Percentiles rank a stretch among this genome's conserved stretches.
phyloP scores from a whole-genome alignment of 2,888 invertebrate genomes.

The Acanthosepion pharaonis region DNA sequence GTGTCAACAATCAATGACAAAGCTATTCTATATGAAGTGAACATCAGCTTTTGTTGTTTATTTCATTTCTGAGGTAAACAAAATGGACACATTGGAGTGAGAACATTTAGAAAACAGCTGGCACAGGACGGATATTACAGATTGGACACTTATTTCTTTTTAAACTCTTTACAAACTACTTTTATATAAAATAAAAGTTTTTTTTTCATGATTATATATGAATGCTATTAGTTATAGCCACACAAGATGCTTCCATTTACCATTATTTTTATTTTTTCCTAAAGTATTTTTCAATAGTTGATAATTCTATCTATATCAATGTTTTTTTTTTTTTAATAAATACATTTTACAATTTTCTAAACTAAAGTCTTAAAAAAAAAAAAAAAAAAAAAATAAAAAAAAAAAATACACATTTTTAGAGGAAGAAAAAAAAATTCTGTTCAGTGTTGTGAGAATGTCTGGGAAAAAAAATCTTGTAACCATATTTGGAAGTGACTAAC shows the following conservation, averaged over 20 bases:
- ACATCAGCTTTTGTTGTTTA: not conserved
- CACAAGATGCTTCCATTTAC: too few relatives aligned
- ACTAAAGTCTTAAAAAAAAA: not conserved
- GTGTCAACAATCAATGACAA: not conserved
- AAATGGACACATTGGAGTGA: not conserved
- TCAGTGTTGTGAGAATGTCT: not conserved
- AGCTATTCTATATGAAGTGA: not conserved
- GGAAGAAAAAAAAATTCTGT: too few relatives aligned
- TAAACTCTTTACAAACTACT: not conserved
- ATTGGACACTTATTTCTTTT: not conserved
- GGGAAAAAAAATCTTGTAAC: not conserved
- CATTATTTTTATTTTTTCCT: too few relatives aligned
- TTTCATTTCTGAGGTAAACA: not conserved
- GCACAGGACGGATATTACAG: slow-evolving; percentile 25
- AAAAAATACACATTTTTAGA: too few relatives aligned
- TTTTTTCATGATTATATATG: not conserved
- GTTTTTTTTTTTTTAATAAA: not conserved
- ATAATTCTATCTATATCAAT: not conserved
- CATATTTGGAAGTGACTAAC: not conserved
- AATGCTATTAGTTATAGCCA: not conserved
- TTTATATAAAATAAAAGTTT: not conserved
- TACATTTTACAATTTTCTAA: not conserved
- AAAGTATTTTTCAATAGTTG: too few relatives aligned
- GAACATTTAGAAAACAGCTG: slow-evolving; percentile 33
- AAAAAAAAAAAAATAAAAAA: not conserved